Percentiles rank a stretch among this genome's conserved stretches.
Conservation (phyloP, 2,888 invertebrate genomes). For the Clistopyga incitator region DNA sequence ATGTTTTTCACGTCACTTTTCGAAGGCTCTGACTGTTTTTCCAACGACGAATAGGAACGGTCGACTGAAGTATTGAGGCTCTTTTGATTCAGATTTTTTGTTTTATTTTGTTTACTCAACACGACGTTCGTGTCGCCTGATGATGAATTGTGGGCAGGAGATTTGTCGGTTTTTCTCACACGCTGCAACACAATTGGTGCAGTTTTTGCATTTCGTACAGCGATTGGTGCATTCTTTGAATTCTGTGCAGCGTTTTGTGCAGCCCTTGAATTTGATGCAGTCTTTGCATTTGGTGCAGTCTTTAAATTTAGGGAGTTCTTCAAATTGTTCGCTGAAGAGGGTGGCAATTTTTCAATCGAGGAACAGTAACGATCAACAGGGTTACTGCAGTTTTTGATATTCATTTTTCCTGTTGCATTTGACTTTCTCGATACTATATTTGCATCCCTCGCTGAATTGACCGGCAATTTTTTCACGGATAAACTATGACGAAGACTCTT, state of each 20-base stretch:
- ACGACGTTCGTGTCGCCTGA: not conserved
- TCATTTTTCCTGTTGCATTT: not conserved
- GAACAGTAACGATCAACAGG: not conserved
- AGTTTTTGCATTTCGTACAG: no score
- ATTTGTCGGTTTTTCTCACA: not conserved
- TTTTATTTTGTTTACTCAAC: not conserved
- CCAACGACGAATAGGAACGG: not conserved
- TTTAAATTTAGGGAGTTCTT: no score
- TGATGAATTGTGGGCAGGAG: not conserved
- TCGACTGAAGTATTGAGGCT: not conserved
- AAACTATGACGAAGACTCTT: not conserved
- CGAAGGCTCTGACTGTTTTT: not conserved
- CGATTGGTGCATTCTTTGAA: no score
- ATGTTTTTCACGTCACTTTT: conserved; percentile 62
- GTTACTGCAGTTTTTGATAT: not conserved
- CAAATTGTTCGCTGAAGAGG: not conserved
- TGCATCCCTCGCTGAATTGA: not conserved
- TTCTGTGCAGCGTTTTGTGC: no score
- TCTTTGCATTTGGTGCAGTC: no score
- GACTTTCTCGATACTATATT: not conserved
- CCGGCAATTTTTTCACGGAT: not conserved
- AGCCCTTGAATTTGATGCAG: no score
- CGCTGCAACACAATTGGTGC: conserved; percentile 19
- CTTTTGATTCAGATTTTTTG: not conserved
- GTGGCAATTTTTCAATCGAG: not conserved